These are phyloP conservation scores for Arctia plantaginis DNA, from an alignment of 2,888 invertebrate genomes.

Conservation along the genomic window DNA sequence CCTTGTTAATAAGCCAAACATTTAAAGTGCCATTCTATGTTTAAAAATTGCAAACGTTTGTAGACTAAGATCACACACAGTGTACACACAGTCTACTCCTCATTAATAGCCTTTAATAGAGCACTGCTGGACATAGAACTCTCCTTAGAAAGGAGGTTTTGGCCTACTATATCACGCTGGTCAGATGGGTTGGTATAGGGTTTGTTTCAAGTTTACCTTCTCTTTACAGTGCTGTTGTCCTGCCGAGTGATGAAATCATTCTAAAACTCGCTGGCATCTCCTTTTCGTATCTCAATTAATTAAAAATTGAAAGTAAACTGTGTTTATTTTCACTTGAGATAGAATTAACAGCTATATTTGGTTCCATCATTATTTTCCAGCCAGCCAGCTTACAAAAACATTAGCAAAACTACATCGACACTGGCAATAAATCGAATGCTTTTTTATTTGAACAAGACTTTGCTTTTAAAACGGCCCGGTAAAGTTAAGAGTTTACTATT, in stretches of 20 bases:
- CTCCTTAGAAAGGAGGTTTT: no score
- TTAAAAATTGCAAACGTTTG: no score
- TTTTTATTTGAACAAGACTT: constrained; percentile 64
- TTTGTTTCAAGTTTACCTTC: no score
- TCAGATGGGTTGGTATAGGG: no score
- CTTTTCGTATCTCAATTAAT: not conserved
- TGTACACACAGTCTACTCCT: not conserved
- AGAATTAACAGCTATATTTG: not conserved
- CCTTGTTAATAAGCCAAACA: not conserved
- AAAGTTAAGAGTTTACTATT: constrained; percentile 45
- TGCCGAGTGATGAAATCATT: not conserved
- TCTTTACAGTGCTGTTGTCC: no score
- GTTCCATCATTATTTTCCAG: constrained; percentile 26
- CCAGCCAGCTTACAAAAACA: constrained; percentile 41
- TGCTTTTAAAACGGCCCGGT: constrained; percentile 60
- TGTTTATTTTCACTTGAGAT: not conserved
- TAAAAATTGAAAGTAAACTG: not conserved
- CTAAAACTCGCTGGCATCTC: not conserved
- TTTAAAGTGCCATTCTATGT: not conserved
- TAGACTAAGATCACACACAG: no score
- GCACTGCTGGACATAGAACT: no score
- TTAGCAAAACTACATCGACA: constrained; percentile 51
- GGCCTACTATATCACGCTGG: no score
- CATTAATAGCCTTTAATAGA: no score
- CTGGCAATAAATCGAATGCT: constrained; percentile 59